Conservation (phyloP, 2,113 vertebrate species). For the Callionymus lyra region DNA sequence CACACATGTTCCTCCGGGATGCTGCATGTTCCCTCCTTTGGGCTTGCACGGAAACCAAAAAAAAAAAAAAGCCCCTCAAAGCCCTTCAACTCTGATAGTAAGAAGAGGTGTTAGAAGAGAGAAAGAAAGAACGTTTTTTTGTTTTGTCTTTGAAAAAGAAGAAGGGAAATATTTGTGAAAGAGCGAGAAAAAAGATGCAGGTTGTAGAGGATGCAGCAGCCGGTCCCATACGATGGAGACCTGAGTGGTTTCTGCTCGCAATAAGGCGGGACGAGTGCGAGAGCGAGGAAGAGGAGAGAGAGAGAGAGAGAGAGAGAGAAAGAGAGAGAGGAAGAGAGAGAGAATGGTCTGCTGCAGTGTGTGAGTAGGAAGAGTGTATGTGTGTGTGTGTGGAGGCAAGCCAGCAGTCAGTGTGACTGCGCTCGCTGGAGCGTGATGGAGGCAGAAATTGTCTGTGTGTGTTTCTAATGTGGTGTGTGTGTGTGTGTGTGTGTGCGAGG, state of each 20-base stretch:
- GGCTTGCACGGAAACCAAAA: conserved; percentile 19
- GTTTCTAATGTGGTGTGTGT: not conserved
- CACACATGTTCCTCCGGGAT: conserved; percentile 94
- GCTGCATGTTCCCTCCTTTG: conserved; percentile 77
- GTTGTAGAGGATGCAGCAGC: conserved; percentile 31
- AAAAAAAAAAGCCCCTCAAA: conserved; percentile 29
- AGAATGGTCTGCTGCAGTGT: conserved; percentile 30
- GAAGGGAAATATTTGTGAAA: conserved; percentile 3
- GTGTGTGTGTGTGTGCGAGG: not conserved
- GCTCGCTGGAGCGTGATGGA: conserved; percentile 41
- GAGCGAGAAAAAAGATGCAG: conserved; percentile 25
- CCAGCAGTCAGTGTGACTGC: conserved; percentile 40
- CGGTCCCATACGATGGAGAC: conserved; percentile 32
- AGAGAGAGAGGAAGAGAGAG: conserved; percentile 14
- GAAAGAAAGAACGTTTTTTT: too few species aligned
- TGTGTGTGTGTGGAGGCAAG: conserved; percentile 13
- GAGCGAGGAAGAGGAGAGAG: conserved; percentile 7
- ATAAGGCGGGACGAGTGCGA: conserved; percentile 23
- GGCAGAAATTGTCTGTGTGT: conserved; percentile 28
- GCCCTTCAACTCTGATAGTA: conserved; percentile 12
- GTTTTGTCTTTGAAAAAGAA: too few species aligned
- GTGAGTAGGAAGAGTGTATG: conserved; percentile 14
- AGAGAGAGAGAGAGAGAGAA: conserved; percentile 17
- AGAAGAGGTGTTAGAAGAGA: conserved; percentile 6
- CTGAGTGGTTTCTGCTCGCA: conserved; percentile 33